Percentiles rank a stretch among this genome's conserved stretches.
Evolutionary conservation across 1,140 invertebrate species (phyloP).

Genomic region (Dinoponera quadriceps): DNA sequence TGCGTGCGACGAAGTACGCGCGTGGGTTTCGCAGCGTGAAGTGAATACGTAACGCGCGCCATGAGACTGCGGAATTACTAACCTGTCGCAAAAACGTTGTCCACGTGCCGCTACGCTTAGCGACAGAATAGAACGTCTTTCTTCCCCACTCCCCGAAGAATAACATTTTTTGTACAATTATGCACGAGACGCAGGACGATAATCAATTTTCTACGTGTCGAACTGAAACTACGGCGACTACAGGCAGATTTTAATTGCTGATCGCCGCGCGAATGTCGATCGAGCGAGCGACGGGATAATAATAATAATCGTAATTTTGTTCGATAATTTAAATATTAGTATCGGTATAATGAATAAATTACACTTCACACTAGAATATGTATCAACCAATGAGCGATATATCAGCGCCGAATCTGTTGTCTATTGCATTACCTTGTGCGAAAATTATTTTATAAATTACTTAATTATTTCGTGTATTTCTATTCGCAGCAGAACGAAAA

Average conservation of each 20-base stretch:
- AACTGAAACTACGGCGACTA: neutral
- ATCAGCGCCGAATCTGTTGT: too few relatives aligned
- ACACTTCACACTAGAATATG: too few relatives aligned
- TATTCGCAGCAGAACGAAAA: too few relatives aligned
- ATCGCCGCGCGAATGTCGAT: neutral
- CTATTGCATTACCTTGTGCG: too few relatives aligned
- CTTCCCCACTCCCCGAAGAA: neutral
- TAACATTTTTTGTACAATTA: conserved; percentile 9
- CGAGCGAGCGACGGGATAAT: conserved; percentile 25
- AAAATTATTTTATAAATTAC: too few relatives aligned
- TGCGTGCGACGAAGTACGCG: conserved; percentile 15
- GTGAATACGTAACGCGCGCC: conserved; percentile 48
- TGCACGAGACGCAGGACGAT: neutral
- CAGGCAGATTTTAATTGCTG: neutral
- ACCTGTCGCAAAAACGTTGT: conserved; percentile 65
- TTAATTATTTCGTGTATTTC: too few relatives aligned
- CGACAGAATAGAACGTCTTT: neutral
- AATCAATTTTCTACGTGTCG: neutral
- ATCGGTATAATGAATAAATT: neutral
- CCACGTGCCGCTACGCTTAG: conserved; percentile 16
- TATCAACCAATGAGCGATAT: too few relatives aligned
- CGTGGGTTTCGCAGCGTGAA: conserved; percentile 37
- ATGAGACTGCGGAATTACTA: conserved; percentile 59
- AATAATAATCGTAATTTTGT: neutral
- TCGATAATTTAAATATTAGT: conserved; percentile 4